Percentiles rank a stretch among this genome's conserved stretches.
Conservation (phyloP, 2,797 vertebrate species). For the Acrossocheilus wenchowensis region DNA sequence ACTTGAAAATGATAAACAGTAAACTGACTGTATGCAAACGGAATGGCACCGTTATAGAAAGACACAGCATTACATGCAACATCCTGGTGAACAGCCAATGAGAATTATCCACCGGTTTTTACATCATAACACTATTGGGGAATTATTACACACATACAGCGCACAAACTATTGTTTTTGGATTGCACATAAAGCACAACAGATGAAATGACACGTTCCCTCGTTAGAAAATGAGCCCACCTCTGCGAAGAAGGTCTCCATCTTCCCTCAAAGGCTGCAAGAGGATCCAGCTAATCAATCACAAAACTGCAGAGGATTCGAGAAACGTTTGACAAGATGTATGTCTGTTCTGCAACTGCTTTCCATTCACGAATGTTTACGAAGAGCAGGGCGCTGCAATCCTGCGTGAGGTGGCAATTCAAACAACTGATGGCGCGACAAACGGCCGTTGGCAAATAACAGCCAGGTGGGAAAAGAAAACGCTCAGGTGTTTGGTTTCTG, state of each 20-base stretch:
- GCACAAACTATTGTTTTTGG: neutral
- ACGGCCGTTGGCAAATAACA: neutral
- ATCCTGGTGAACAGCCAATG: conserved; percentile 11
- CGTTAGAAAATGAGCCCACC: conserved; percentile 67
- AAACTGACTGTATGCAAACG: neutral
- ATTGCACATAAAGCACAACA: neutral
- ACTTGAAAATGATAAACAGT: neutral
- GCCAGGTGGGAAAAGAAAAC: neutral
- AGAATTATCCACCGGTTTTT: conserved; percentile 24
- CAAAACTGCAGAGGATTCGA: conserved; percentile 32
- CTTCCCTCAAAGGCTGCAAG: conserved; percentile 58
- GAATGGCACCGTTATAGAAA: neutral
- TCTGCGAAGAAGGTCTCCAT: conserved; percentile 82
- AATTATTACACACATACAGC: neutral
- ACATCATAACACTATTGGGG: neutral
- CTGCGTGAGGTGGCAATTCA: conserved; percentile 19
- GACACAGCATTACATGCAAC: neutral
- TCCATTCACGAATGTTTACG: conserved; percentile 40
- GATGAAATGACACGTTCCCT: conserved; percentile 3
- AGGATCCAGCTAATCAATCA: conserved; percentile 50
- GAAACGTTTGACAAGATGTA: conserved; percentile 23
- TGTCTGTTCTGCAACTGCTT: conserved; percentile 38
- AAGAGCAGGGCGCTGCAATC: conserved; percentile 29
- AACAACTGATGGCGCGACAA: conserved; percentile 1
- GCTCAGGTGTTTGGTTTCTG: neutral